A percentile compares a stretch with the other conserved stretches of the same genome.
phyloP scores from a whole-genome alignment of 2,113 vertebrate genomes.

The Melanerpes formicivorus region DNA sequence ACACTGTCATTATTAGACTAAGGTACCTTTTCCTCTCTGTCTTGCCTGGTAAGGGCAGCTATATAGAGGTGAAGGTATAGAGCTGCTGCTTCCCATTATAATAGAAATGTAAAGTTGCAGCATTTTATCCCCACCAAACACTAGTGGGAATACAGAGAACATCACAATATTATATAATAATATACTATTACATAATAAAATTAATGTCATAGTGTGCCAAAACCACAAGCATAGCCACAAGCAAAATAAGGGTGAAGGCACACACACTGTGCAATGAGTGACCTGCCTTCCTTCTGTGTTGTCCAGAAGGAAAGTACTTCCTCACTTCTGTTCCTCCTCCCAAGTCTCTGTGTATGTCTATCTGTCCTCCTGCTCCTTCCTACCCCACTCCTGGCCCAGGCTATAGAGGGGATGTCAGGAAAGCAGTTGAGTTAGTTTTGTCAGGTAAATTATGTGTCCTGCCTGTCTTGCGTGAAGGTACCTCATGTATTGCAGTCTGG shows the following conservation, averaged over 20 bases:
- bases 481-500: not conserved
- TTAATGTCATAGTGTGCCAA: not conserved
- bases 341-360: not conserved
- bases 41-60: slow-evolving; percentile 15
- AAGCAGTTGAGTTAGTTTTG: not conserved
- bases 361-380: not conserved
- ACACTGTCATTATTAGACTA: slow-evolving; percentile 24
- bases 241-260: not conserved
- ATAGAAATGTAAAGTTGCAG: not conserved
- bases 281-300: not conserved
- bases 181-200: not conserved
- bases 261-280: accelerated
- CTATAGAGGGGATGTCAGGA: not conserved
- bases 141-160: not conserved
- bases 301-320: not conserved
- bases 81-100: slow-evolving; percentile 20
- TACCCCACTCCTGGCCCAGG: not conserved
- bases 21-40: slow-evolving; percentile 33
- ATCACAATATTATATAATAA: not conserved
- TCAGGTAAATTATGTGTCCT: not conserved
- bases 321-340: not conserved
- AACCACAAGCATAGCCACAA: not conserved
- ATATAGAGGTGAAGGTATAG: not conserved
- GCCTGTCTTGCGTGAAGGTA: not conserved
- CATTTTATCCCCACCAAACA: slow-evolving; percentile 1